Conservation (phyloP, 2,113 vertebrate species). For the Leptocoma aspasia region DNA sequence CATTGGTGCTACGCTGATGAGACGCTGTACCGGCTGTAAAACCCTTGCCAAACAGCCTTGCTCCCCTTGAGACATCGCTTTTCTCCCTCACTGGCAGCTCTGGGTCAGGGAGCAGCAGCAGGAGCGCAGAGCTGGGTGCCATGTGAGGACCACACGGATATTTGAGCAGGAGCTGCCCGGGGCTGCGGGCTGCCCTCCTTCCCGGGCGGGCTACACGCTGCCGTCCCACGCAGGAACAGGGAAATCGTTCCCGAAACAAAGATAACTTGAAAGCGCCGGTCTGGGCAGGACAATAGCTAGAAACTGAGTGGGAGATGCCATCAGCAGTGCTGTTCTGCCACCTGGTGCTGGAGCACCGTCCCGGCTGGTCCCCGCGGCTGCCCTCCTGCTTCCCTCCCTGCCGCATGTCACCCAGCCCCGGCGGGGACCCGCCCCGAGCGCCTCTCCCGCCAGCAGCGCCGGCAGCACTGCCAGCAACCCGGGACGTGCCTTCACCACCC, state of each 20-base stretch:
- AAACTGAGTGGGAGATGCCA: fast-evolving
- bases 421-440: fast-evolving
- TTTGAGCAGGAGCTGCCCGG: fast-evolving
- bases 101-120: fast-evolving
- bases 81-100: fast-evolving
- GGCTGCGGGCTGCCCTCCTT: background rate
- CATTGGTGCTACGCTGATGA: fast-evolving
- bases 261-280: fast-evolving
- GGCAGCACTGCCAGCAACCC: fast-evolving
- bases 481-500: fast-evolving
- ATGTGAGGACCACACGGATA: fast-evolving
- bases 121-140: background rate
- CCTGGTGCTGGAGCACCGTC: background rate
- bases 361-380: background rate
- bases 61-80: fast-evolving
- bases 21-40: fast-evolving
- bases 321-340: background rate
- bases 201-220: background rate
- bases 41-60: background rate
- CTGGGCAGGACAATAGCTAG: fast-evolving
- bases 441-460: background rate
- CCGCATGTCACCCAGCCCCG: fast-evolving
- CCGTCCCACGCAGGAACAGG: background rate
- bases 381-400: fast-evolving
- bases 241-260: background rate